Base-by-base conservation (phyloP, 2,888 invertebrate species). In the Catonia carolina region DNA sequence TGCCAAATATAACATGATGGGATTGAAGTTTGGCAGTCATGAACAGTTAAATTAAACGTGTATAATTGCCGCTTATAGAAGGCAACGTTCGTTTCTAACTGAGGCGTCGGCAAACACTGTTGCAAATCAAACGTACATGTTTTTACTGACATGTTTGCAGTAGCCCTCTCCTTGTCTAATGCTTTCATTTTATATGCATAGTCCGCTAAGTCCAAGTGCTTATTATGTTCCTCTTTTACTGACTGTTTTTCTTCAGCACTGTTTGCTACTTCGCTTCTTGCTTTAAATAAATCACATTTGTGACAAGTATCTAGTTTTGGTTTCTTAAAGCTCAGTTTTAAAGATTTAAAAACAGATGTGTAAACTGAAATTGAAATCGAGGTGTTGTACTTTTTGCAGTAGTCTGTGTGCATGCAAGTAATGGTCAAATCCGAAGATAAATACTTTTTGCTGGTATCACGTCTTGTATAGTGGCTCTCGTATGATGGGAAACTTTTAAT, bases 1-100 rank as follows among this genome's bases (percentile, higher is more conserved):
- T 31, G 14, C 65, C 65, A 66, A 63, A 64, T 64, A 36, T 51
- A 59, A 53, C 49, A 54, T 18, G 27, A 39, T 12, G 49, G 41
- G 20, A 10, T 39, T 37, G 39, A 39, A 14, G n/a, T 36, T 51
- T 45, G 10, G 14, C 31, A 18, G 31, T 41, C 56, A 27, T 51
- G 51, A 15, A 56, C 27, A n/a, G 48, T 48, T 27, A 27, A 48
- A 27, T 48, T 48, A 17, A 48, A 48, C 12, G 48, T 48, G 31
- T 39, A 55, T 20, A 55, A 23, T 35, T 55, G 55, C n/a, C 49
- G n/a, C 18, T 39, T 37, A 18, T 55, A 55, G 41, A 49, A 50
- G 15, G 49, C 20, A 2, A 37, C 27, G 50, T 23, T 20, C 42
- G 55, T 23, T 17, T 50, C 37, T 17, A 58, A 33, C 17, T 55